Conservation (phyloP, 2,888 invertebrate genomes). For the Elysia crispata region DNA sequence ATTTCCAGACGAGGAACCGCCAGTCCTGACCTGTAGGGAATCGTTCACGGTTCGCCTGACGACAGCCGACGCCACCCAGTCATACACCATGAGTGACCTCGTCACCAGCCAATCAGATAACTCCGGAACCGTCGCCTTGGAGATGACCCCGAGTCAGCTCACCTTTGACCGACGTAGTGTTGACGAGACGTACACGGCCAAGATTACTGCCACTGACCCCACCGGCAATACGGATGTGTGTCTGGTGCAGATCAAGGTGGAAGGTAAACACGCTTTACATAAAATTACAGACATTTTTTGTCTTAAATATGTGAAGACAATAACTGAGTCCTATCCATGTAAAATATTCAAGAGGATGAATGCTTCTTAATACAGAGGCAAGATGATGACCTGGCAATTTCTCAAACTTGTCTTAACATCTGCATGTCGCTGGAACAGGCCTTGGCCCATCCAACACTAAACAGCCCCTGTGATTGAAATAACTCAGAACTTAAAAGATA, state of each 20-base stretch:
- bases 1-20: conserved; percentile 46
- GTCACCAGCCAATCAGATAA: conserved; percentile 41
- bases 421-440: too few relatives aligned
- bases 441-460: too few relatives aligned
- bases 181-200: conserved; percentile 55
- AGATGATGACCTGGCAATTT: too few relatives aligned
- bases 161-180: conserved; percentile 44
- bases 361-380: too few relatives aligned
- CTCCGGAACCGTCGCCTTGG: conserved; percentile 36
- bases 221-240: conserved; percentile 58
- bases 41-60: conserved; percentile 41
- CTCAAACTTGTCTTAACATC: too few relatives aligned
- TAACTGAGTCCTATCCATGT: too few relatives aligned
- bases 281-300: too few relatives aligned
- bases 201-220: conserved; percentile 56
- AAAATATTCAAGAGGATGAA: too few relatives aligned
- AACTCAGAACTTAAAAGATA: too few relatives aligned
- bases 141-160: conserved; percentile 28
- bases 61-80: conserved; percentile 3
- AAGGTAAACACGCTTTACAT: too few relatives aligned
- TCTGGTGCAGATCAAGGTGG: conserved; percentile 59
- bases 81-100: conserved; percentile 34
- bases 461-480: too few relatives aligned
- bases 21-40: conserved; percentile 38
- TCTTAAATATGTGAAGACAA: too few relatives aligned